Conservation (phyloP, 1,140 invertebrate species). For the Hydropsyche tenuis region DNA sequence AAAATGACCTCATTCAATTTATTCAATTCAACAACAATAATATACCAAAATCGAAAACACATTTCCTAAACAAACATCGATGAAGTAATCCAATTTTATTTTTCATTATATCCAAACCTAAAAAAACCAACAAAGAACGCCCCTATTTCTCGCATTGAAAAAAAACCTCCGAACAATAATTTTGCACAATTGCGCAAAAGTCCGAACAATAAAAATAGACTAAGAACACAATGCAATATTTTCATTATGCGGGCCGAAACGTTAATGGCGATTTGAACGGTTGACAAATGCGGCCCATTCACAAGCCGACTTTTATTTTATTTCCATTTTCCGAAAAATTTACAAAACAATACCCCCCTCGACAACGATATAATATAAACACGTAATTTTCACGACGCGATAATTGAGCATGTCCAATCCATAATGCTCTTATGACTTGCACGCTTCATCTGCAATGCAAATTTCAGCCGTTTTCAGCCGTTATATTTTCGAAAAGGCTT, state of each 20-base stretch:
- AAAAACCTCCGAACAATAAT: too few species aligned
- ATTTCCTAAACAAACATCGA: background rate
- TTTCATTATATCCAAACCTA: too few species aligned
- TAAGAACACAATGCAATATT: slow-evolving; percentile 3
- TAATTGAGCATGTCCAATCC: slow-evolving; percentile 17
- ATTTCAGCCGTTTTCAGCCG: background rate
- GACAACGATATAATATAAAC: background rate
- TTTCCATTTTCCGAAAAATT: too few species aligned
- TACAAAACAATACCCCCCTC: too few species aligned
- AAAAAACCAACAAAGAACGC: too few species aligned
- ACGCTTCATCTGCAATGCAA: slow-evolving; percentile 4
- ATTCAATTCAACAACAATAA: too few species aligned
- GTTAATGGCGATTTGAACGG: background rate
- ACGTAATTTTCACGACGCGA: background rate
- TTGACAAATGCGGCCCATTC: slow-evolving; percentile 8
- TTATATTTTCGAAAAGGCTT: background rate
- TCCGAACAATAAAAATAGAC: background rate
- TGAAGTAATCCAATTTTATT: background rate
- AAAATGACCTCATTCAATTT: too few species aligned
- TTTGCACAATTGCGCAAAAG: too few species aligned
- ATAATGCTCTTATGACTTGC: slow-evolving; percentile 7
- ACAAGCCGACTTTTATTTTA: background rate
- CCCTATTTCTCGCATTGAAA: too few species aligned
- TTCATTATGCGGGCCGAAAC: background rate
- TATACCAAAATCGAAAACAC: too few species aligned